Percentiles rank a stretch among this genome's conserved stretches.
Conservation (phyloP, 1,140 invertebrate genomes). For the Saxidomus purpurata region DNA sequence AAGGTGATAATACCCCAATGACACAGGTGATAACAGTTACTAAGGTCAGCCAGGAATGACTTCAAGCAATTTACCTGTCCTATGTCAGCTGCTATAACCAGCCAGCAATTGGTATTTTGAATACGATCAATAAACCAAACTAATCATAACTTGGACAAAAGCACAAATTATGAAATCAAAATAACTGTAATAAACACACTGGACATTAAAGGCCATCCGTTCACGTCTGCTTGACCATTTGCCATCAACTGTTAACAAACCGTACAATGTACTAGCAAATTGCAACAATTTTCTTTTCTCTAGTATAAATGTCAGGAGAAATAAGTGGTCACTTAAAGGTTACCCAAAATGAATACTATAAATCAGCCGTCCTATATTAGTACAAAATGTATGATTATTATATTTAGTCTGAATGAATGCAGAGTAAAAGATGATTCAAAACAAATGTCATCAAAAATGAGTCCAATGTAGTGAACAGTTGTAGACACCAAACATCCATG, state of each 20-base stretch:
- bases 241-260: background rate
- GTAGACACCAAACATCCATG: no score
- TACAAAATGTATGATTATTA: no score
- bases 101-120: no score
- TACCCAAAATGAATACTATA: background rate
- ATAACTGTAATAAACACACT: no score
- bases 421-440: no score
- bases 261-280: background rate
- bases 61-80: background rate
- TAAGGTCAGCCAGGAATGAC: background rate
- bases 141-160: no score
- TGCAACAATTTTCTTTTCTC: background rate
- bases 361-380: no score
- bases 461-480: no score
- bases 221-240: background rate
- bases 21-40: background rate
- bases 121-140: no score
- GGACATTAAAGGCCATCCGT: background rate
- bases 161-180: no score
- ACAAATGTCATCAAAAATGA: no score
- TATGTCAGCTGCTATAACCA: background rate
- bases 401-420: no score
- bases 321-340: constrained; percentile 4
- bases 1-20: background rate
- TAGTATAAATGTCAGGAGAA: background rate